phyloP scores from a whole-genome alignment of 2,113 vertebrate genomes.

The Podarcis cretensis region DNA sequence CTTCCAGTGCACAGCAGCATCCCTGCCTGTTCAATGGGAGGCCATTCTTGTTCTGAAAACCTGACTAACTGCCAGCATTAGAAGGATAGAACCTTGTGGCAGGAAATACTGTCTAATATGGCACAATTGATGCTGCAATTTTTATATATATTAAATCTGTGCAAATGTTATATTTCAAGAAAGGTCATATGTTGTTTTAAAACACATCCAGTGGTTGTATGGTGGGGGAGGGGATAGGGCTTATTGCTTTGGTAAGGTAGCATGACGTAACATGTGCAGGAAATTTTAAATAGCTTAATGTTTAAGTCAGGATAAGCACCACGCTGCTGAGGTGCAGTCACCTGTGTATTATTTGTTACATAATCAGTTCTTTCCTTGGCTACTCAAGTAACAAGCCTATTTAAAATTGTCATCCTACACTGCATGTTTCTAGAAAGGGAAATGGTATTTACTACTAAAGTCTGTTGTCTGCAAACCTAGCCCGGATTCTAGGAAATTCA shows the following conservation, averaged over 20 bases:
- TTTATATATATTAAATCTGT: not conserved
- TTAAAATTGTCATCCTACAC: not conserved
- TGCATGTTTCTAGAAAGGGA: not conserved
- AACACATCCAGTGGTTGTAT: not conserved
- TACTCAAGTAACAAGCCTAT: not conserved
- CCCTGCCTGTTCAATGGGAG: not conserved
- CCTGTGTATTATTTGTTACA: slow-evolving; percentile 17
- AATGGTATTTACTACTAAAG: not conserved
- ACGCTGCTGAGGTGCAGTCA: not conserved
- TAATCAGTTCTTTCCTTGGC: slow-evolving; percentile 5
- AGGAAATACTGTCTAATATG: not conserved
- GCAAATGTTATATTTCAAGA: not conserved
- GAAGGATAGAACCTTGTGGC: not conserved
- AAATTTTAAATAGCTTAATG: not conserved
- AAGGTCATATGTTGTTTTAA: not conserved
- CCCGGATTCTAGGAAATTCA: slow-evolving; percentile 29
- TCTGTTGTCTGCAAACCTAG: not conserved
- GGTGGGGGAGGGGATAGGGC: not conserved
- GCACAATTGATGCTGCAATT: not conserved
- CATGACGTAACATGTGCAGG: fast-evolving
- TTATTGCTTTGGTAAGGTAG: not conserved
- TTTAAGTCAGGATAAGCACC: not conserved
- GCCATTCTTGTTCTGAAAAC: not conserved
- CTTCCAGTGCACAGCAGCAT: not conserved
- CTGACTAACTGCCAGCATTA: not conserved